Conservation (phyloP, 2,797 vertebrate species). For the Arctocebus calabarensis region DNA sequence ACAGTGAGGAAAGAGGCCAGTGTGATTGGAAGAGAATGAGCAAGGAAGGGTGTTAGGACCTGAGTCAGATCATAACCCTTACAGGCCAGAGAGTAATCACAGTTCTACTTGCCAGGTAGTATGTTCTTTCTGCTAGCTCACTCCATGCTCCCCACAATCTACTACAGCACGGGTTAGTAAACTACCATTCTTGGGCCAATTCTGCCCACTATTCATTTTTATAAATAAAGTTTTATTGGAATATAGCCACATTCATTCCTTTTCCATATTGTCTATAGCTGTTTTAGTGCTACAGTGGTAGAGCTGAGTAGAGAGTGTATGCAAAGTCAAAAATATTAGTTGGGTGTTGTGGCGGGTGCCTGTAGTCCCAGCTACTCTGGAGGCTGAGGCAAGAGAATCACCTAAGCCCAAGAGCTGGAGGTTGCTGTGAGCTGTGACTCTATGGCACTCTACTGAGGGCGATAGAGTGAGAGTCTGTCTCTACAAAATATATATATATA, state of each 20-base stretch:
- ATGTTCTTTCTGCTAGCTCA: background rate
- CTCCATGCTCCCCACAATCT: background rate
- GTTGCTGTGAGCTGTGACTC: too few species aligned
- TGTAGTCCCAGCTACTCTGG: too few species aligned
- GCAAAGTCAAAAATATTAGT: background rate
- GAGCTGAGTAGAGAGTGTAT: background rate
- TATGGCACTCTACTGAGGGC: too few species aligned
- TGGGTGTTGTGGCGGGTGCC: too few species aligned
- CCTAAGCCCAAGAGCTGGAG: too few species aligned
- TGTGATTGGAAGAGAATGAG: constrained; percentile 30
- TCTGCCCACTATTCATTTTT: background rate
- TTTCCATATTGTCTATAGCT: background rate
- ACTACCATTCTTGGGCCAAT: background rate
- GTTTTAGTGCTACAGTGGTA: background rate
- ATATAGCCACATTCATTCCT: background rate
- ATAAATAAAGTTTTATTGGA: constrained; percentile 55
- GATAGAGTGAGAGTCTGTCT: too few species aligned
- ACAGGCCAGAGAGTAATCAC: constrained; percentile 9
- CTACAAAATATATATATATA: too few species aligned
- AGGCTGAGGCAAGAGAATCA: too few species aligned
- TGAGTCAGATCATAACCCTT: constrained; percentile 55
- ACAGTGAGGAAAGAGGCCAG: background rate
- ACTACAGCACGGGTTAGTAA: background rate
- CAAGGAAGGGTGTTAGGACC: constrained; percentile 41
- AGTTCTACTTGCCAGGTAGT: constrained; percentile 34